phyloP scores from a whole-genome alignment of 2,113 vertebrate species.

The Cryptotis parvus region DNA sequence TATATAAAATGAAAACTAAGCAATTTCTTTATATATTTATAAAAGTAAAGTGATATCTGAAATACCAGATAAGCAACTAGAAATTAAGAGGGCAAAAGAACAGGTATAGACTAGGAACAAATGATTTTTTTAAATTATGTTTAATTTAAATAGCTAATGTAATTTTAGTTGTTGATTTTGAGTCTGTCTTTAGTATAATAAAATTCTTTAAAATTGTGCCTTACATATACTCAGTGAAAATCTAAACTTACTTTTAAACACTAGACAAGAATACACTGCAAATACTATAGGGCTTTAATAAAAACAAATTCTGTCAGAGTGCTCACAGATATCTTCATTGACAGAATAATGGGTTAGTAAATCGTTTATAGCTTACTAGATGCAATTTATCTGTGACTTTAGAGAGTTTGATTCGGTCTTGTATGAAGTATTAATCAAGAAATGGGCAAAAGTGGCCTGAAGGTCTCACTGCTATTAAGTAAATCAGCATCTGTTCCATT shows the following conservation, averaged over 20 bases:
- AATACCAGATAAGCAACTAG: not conserved
- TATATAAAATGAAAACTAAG: not conserved
- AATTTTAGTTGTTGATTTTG: not conserved
- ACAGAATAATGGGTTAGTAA: constrained; percentile 72
- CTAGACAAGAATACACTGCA: not conserved
- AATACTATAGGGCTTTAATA: constrained; percentile 38
- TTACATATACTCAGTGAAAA: not conserved
- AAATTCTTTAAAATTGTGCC: not conserved
- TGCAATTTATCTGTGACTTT: constrained; percentile 71
- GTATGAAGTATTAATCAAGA: constrained; percentile 68
- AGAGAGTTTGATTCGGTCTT: constrained; percentile 62
- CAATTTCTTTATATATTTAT: not conserved
- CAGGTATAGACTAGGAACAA: not conserved
- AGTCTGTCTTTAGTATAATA: not conserved
- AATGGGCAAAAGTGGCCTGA: constrained; percentile 40
- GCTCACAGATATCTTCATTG: constrained; percentile 26
- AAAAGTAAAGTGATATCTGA: not conserved
- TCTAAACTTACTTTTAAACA: constrained; percentile 36
- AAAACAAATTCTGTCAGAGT: constrained; percentile 25
- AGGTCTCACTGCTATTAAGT: not conserved
- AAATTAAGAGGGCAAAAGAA: not conserved
- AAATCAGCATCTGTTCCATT: not conserved
- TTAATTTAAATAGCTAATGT: not conserved
- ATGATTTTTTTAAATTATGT: not conserved
- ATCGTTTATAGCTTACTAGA: constrained; percentile 70